phyloP scores from a whole-genome alignment of 2,797 vertebrate genomes.

The Argyrosomus regius region DNA sequence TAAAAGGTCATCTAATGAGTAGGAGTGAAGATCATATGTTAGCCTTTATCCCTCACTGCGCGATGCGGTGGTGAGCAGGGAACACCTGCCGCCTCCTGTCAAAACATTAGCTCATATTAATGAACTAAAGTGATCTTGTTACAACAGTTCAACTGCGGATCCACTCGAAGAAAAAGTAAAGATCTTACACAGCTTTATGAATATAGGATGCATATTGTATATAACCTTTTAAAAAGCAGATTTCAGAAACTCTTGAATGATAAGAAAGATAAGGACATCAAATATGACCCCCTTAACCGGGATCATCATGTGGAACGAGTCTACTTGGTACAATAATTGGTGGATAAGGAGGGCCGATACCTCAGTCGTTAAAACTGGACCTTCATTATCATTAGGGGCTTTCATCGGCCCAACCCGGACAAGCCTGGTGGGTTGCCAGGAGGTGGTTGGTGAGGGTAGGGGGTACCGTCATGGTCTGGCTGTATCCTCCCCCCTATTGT shows the following conservation, averaged over 20 bases:
- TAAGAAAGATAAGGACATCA: not conserved
- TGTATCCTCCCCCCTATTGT: too few relatives aligned
- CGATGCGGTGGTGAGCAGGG: constrained; percentile 55
- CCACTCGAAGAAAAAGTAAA: not conserved
- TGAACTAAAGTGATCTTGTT: constrained; percentile 60
- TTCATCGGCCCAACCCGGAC: too few relatives aligned
- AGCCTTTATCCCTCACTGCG: constrained; percentile 73
- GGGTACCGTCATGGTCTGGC: too few relatives aligned
- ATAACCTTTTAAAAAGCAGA: not conserved
- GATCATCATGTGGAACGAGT: too few relatives aligned
- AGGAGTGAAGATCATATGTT: constrained; percentile 81
- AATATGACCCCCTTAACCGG: not conserved
- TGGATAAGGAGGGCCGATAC: too few relatives aligned
- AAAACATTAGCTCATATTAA: constrained; percentile 77
- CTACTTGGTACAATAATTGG: too few relatives aligned
- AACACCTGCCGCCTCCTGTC: constrained; percentile 73
- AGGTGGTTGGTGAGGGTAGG: too few relatives aligned
- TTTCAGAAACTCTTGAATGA: not conserved
- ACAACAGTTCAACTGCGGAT: constrained; percentile 6
- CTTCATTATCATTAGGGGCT: too few relatives aligned
- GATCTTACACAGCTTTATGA: not conserved
- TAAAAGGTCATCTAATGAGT: constrained; percentile 82
- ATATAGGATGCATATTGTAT: not conserved
- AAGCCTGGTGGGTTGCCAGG: too few relatives aligned
- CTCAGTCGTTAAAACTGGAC: too few relatives aligned